These are phyloP conservation scores for Carduelis carduelis DNA, from an alignment of 2,797 vertebrate genomes.

Conservation along the genomic window DNA sequence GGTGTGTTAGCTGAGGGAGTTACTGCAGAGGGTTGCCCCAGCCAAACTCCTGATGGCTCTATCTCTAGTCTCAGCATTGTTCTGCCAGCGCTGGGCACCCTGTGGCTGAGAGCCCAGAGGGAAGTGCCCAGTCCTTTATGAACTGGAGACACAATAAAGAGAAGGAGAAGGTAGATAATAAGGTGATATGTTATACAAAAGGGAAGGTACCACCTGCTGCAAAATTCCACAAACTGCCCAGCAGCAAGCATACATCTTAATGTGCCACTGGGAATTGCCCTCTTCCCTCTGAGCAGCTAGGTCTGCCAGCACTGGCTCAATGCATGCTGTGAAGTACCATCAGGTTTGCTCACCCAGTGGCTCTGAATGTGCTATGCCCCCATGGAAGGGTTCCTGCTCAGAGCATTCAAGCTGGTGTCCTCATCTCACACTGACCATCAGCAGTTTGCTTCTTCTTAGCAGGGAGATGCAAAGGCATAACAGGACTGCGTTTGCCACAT, in stretches of 20 bases:
- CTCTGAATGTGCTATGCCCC: neutral
- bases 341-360: neutral
- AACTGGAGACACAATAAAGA: neutral
- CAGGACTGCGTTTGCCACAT: neutral
- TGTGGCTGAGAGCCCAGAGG: neutral
- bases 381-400: fast-evolving
- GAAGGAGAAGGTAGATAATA: neutral
- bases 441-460: neutral
- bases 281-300: neutral
- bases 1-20: neutral
- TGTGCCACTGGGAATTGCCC: neutral
- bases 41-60: neutral
- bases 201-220: neutral
- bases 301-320: fast-evolving
- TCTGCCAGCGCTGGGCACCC: neutral
- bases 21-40: neutral
- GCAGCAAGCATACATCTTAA: neutral
- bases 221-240: neutral
- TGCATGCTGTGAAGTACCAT: neutral
- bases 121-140: neutral
- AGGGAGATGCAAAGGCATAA: neutral
- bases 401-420: neutral
- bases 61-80: neutral
- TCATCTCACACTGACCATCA: neutral
- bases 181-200: neutral